These are phyloP conservation scores for Oxyteleia sp. DNA, from an alignment of 2,888 invertebrate genomes.

Conservation along the genomic window DNA sequence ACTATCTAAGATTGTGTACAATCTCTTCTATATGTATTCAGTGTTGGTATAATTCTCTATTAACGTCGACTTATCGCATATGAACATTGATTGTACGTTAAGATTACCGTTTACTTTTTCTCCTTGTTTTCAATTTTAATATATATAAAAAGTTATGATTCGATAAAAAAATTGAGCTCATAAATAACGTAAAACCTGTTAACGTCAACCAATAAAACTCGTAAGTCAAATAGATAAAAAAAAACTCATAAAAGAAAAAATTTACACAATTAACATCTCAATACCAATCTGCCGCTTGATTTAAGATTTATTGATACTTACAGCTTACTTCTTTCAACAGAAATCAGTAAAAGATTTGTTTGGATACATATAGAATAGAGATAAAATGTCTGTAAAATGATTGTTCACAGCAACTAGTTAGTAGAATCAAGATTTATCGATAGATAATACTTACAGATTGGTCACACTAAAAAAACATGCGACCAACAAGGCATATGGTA, in stretches of 20 bases:
- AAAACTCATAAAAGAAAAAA: conserved; percentile 5
- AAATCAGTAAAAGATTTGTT: conserved; percentile 44
- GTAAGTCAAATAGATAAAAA: too few relatives aligned
- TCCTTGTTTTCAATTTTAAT: too few relatives aligned
- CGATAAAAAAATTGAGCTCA: too few relatives aligned
- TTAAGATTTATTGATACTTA: conserved; percentile 54
- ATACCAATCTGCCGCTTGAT: conserved; percentile 19
- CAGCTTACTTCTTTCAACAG: conserved; percentile 50
- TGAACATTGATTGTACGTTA: too few relatives aligned
- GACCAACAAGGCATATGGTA: conserved; percentile 81
- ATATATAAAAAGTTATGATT: too few relatives aligned
- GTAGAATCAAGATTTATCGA: conserved; percentile 85
- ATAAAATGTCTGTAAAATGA: conserved; percentile 75
- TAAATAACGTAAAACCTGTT: too few relatives aligned
- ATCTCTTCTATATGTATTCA: too few relatives aligned
- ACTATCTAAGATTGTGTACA: too few relatives aligned
- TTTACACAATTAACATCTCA: conserved; percentile 41
- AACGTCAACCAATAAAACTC: too few relatives aligned
- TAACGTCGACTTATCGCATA: too few relatives aligned
- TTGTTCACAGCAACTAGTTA: conserved; percentile 78
- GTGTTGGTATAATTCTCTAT: too few relatives aligned
- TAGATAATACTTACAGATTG: conserved; percentile 83
- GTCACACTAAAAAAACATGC: conserved; percentile 82
- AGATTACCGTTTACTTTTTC: too few relatives aligned
- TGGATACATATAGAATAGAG: conserved; percentile 50